phyloP scores from a whole-genome alignment of 2,113 vertebrate genomes.

The Struthio camelus region DNA sequence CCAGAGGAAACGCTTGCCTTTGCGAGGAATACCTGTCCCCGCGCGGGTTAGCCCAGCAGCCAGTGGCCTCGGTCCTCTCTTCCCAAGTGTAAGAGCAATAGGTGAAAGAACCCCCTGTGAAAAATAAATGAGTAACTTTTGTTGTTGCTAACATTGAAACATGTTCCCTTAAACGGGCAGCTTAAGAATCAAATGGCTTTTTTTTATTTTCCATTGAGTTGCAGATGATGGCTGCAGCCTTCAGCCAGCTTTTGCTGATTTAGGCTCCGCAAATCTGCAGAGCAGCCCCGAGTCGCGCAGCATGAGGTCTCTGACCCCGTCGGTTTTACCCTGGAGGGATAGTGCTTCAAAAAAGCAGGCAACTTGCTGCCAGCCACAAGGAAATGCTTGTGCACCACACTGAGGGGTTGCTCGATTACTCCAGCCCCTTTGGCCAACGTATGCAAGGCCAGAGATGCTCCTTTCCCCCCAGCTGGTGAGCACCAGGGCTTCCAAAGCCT shows the following conservation, averaged over 20 bases:
- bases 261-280: not conserved
- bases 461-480: not conserved
- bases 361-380: not conserved
- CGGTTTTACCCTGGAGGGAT: not conserved
- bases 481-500: not conserved
- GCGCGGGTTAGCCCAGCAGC: not conserved
- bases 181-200: not conserved
- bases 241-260: not conserved
- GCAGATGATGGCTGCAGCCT: not conserved
- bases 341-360: not conserved
- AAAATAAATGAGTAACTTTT: not conserved
- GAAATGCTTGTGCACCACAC: not conserved
- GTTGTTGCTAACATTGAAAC: not conserved
- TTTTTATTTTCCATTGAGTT: not conserved
- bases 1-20: not conserved
- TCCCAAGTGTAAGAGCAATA: not conserved
- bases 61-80: not conserved
- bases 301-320: not conserved
- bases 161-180: not conserved
- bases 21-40: not conserved
- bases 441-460: not conserved
- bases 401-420: not conserved
- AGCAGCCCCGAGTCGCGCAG: accelerated
- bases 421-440: not conserved
- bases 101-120: not conserved